Percentiles rank a stretch among this genome's conserved stretches.
Conservation (phyloP, 2,797 vertebrate genomes). For the Myotis daubentonii region DNA sequence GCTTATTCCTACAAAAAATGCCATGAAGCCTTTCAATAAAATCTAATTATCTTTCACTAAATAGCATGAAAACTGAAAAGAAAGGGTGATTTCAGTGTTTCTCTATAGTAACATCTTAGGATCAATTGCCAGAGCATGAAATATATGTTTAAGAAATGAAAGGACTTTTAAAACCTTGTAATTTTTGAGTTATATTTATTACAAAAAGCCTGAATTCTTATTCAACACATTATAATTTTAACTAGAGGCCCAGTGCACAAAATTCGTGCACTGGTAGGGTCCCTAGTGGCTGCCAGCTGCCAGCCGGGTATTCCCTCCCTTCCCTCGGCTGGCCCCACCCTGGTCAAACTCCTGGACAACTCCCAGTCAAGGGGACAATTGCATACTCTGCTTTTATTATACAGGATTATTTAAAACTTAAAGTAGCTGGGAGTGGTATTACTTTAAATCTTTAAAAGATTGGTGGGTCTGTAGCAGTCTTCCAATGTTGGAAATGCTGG, state of each 20-base stretch:
- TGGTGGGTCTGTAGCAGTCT: background rate
- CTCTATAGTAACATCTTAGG: conserved; percentile 69
- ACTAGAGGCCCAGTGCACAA: too few species aligned
- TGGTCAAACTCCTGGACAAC: too few species aligned
- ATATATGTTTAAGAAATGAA: conserved; percentile 74
- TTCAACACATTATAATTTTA: conserved; percentile 30
- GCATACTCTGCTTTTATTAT: too few species aligned
- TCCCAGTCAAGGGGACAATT: too few species aligned
- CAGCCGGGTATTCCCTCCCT: too few species aligned
- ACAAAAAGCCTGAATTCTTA: conserved; percentile 77
- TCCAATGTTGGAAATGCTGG: background rate
- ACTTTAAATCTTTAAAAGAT: conserved; percentile 19
- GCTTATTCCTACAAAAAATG: background rate
- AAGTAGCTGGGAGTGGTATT: background rate
- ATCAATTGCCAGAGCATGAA: conserved; percentile 67
- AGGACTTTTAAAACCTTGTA: conserved; percentile 57
- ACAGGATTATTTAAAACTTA: background rate
- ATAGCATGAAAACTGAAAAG: conserved; percentile 41
- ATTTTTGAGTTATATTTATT: conserved; percentile 60
- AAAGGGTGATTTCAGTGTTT: conserved; percentile 32
- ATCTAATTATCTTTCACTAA: conserved; percentile 62
- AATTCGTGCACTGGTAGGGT: too few species aligned
- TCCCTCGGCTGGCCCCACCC: too few species aligned
- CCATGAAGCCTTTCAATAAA: background rate
- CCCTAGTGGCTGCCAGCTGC: too few species aligned